Percentiles rank a stretch among this genome's conserved stretches.
Conservation (phyloP, 2,888 invertebrate species). For the Acronicta leporina region DNA sequence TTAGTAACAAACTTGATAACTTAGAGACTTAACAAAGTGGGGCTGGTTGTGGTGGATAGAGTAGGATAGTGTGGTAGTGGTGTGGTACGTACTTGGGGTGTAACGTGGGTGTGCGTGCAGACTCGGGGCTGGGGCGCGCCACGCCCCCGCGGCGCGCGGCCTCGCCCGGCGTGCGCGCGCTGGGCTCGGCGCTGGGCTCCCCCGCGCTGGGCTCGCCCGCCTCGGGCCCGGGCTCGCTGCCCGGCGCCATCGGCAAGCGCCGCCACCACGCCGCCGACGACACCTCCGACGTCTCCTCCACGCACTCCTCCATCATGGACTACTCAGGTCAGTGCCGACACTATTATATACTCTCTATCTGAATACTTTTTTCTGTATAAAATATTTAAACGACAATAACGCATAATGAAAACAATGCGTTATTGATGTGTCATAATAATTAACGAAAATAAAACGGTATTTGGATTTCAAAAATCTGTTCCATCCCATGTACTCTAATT, state of each 20-base stretch:
- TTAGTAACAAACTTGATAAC: not conserved
- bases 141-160: constrained; percentile 96
- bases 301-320: constrained; percentile 95
- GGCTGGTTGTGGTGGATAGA: not conserved
- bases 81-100: not conserved
- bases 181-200: constrained; percentile 94
- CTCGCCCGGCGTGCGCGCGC: constrained; percentile 95
- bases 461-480: not conserved
- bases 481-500: no score
- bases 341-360: not conserved
- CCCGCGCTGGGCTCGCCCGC: constrained; percentile 93
- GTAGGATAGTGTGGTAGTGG: not conserved
- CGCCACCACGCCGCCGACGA: constrained; percentile 93
- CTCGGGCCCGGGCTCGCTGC: constrained; percentile 91
- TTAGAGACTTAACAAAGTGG: constrained; percentile 8
- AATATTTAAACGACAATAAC: not conserved
- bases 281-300: constrained; percentile 95
- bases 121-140: constrained; percentile 95
- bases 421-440: not conserved
- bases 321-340: constrained; percentile 92
- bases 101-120: constrained; percentile 87
- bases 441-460: not conserved
- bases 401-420: not conserved
- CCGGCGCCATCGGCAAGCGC: constrained; percentile 95
- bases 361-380: no score